These are phyloP conservation scores for Caracal caracal DNA, from an alignment of 2,113 vertebrate genomes.

Conservation along the genomic window DNA sequence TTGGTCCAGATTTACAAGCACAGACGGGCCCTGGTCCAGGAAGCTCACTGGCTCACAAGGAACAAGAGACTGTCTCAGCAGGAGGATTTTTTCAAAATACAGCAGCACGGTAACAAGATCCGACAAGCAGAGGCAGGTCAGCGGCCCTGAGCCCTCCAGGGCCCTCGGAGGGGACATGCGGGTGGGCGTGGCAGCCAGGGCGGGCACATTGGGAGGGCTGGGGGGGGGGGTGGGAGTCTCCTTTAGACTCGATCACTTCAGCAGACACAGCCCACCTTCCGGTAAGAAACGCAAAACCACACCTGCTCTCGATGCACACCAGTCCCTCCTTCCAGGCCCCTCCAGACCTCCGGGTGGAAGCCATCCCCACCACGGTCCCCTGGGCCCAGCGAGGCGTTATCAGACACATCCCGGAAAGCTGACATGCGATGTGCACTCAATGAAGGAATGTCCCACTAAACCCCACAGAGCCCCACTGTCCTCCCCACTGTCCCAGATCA, in stretches of 20 bases:
- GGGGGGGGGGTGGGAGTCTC: not conserved
- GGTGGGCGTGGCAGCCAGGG: not conserved
- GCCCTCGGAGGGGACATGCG: rapidly evolving
- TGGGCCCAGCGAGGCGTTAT: not conserved
- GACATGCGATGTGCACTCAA: rapidly evolving
- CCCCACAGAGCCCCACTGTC: not conserved
- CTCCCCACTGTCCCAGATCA: not conserved
- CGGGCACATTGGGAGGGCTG: rapidly evolving
- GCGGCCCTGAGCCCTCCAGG: not conserved
- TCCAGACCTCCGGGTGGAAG: not conserved
- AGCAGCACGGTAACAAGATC: not conserved
- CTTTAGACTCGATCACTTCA: rapidly evolving
- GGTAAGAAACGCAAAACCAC: not conserved
- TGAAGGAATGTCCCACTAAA: not conserved
- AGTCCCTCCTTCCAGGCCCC: not conserved
- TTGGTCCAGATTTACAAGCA: not conserved
- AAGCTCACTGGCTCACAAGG: rapidly evolving
- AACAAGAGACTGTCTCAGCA: not conserved
- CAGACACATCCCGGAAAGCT: not conserved
- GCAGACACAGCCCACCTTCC: not conserved
- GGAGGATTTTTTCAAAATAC: not conserved
- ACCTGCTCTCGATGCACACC: rapidly evolving
- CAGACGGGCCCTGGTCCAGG: not conserved
- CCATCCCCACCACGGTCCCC: rapidly evolving
- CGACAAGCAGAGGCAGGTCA: not conserved